Percentiles rank a stretch among this genome's conserved stretches.
phyloP scores from a whole-genome alignment of 2,888 invertebrate species.

The Tipula confusa region DNA sequence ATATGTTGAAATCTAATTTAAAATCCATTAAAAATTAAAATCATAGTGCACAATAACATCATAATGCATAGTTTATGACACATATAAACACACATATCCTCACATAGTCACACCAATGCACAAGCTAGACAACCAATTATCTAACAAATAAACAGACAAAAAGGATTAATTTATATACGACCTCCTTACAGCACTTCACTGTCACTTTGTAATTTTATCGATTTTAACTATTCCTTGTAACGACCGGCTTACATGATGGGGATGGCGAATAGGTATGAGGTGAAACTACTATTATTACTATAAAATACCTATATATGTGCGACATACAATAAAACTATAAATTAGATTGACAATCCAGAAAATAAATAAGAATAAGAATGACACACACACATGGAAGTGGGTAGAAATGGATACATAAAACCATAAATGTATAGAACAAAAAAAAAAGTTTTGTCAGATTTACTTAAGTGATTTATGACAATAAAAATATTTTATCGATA shows the following conservation, averaged over 20 bases:
- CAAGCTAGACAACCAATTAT: neutral
- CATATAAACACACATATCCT: too few relatives aligned
- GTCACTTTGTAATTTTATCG: neutral
- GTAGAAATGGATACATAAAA: neutral
- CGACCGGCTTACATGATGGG: too few relatives aligned
- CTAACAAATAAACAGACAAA: neutral
- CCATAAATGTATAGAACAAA: neutral
- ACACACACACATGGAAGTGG: neutral
- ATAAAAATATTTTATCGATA: neutral
- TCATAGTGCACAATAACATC: neutral
- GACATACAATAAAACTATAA: neutral
- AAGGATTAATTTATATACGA: neutral
- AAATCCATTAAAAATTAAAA: conserved; percentile 6
- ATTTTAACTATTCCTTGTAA: neutral
- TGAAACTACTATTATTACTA: neutral
- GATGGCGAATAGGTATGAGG: neutral
- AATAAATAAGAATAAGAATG: neutral
- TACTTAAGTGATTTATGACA: neutral
- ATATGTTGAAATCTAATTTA: neutral
- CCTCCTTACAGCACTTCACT: neutral
- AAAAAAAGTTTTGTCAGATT: neutral
- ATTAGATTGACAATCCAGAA: neutral
- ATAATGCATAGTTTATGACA: neutral
- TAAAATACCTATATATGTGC: neutral
- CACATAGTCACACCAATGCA: too few relatives aligned